phyloP scores from a whole-genome alignment of 2,888 invertebrate species.

The Tupiocoris notatus region DNA sequence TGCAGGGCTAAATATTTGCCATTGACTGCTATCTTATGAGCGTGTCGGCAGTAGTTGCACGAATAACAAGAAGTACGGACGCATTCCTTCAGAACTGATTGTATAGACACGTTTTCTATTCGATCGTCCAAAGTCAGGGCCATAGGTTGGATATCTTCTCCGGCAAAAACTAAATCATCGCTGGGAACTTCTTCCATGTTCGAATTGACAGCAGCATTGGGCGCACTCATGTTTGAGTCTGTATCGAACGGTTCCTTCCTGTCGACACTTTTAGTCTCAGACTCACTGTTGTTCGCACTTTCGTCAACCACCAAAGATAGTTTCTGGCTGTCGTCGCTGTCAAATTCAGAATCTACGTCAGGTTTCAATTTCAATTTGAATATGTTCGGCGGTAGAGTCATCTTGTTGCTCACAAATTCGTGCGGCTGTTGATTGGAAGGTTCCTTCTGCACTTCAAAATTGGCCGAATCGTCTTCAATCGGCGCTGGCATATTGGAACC shows the following conservation, averaged over 20 bases:
- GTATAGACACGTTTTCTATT: slow-evolving; percentile 70
- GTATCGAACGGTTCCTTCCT: slow-evolving; percentile 41
- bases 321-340: slow-evolving; percentile 64
- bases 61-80: slow-evolving; percentile 65
- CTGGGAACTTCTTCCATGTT: slow-evolving; percentile 29
- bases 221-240: slow-evolving; percentile 41
- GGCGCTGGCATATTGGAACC: not conserved
- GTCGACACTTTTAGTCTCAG: slow-evolving; percentile 50
- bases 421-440: not conserved
- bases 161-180: slow-evolving; percentile 54
- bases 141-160: slow-evolving; percentile 64
- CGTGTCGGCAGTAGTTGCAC: slow-evolving; percentile 85
- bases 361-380: slow-evolving; percentile 42
- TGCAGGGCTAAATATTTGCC: slow-evolving; percentile 77
- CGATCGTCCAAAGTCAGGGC: slow-evolving; percentile 73
- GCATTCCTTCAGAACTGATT: slow-evolving; percentile 71
- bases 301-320: slow-evolving; percentile 60
- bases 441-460: not conserved
- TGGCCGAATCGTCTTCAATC: not conserved
- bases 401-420: slow-evolving; percentile 25
- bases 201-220: slow-evolving; percentile 48
- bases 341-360: slow-evolving; percentile 55
- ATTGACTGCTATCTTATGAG: slow-evolving; percentile 79
- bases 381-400: slow-evolving; percentile 10
- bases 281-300: slow-evolving; percentile 53